Conservation (phyloP, 2,888 invertebrate species). For the Tillus elongatus region DNA sequence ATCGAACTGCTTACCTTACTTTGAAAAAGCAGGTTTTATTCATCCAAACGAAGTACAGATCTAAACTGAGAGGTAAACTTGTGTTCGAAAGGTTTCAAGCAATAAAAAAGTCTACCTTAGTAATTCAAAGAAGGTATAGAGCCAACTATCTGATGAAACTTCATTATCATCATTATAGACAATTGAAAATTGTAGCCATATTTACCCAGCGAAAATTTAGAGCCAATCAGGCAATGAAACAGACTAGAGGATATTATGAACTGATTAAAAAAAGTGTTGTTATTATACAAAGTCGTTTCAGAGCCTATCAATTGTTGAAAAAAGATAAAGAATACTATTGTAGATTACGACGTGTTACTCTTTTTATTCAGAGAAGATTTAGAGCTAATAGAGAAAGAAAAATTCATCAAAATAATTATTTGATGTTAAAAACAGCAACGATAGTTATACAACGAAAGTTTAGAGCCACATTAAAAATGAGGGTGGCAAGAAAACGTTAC, state of each 20-base stretch:
- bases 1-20: constrained; percentile 28
- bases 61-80: constrained; percentile 26
- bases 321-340: constrained; percentile 24
- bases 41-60: constrained; percentile 35
- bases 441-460: constrained; percentile 43
- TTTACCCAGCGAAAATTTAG: constrained; percentile 35
- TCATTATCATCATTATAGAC: constrained; percentile 14
- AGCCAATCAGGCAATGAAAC: constrained; percentile 30
- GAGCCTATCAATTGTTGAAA: constrained; percentile 26
- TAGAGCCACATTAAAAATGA: constrained; percentile 19
- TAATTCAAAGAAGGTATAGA: constrained; percentile 25
- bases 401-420: constrained; percentile 11
- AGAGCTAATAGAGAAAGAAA: constrained; percentile 17
- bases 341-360: constrained; percentile 28
- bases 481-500: constrained; percentile 16
- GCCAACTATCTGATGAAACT: constrained; percentile 23
- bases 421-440: constrained; percentile 14
- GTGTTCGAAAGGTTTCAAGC: constrained; percentile 31
- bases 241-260: constrained; percentile 27
- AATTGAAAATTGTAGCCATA: constrained; percentile 32
- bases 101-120: constrained; percentile 25
- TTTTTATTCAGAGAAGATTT: constrained; percentile 17
- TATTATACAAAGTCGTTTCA: constrained; percentile 36
- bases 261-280: constrained; percentile 32
- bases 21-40: constrained; percentile 32